A percentile compares a stretch with the other conserved stretches of the same genome.
These are phyloP conservation scores for Coracopsis vasa DNA, from an alignment of 2,113 vertebrate genomes.

Conservation along the genomic window DNA sequence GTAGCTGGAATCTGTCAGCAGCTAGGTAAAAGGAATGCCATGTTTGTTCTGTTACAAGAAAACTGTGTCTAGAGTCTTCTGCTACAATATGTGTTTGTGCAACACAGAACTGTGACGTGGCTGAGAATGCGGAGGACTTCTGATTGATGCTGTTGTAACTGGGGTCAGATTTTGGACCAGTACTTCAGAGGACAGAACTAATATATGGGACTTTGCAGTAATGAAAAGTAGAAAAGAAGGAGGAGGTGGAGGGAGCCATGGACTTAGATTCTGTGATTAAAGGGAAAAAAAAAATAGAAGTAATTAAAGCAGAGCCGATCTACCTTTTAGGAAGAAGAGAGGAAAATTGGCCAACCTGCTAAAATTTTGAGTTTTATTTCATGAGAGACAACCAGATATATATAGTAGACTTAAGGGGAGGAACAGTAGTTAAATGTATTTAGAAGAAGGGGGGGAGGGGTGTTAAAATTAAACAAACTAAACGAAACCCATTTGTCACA, in stretches of 20 bases:
- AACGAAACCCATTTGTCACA: background rate
- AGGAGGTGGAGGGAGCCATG: background rate
- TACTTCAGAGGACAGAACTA: background rate
- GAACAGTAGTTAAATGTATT: background rate
- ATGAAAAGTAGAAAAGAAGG: background rate
- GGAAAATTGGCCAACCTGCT: background rate
- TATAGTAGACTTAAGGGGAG: background rate
- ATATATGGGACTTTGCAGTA: background rate
- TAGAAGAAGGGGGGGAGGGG: background rate
- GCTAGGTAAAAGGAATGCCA: fast-evolving
- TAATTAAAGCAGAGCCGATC: background rate
- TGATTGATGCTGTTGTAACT: fast-evolving
- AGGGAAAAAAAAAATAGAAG: background rate
- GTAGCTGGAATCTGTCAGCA: background rate
- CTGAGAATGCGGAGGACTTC: background rate
- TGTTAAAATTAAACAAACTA: background rate
- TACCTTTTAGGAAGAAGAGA: background rate
- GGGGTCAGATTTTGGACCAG: background rate
- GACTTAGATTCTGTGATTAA: background rate
- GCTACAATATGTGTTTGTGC: fast-evolving
- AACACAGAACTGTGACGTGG: fast-evolving
- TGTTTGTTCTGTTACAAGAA: fast-evolving
- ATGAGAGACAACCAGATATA: background rate
- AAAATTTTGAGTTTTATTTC: background rate
- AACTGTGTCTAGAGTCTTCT: background rate